Conservation (phyloP, 2,113 vertebrate species). For the Scopus umbretta region DNA sequence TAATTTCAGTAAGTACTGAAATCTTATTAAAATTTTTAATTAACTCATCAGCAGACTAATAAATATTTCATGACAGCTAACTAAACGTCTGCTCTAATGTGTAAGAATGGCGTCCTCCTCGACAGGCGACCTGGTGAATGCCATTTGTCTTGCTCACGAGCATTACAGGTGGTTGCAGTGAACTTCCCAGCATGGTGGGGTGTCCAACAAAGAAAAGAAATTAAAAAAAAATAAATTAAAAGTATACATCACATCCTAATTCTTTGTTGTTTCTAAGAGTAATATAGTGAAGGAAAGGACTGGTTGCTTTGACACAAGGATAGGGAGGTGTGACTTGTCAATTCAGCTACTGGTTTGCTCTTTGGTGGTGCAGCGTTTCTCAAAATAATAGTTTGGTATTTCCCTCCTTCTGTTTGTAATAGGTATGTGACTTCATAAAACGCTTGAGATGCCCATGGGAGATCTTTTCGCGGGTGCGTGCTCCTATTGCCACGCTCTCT, state of each 20-base stretch:
- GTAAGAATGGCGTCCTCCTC: background rate
- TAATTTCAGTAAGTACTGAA: background rate
- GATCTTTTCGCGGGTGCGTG: background rate
- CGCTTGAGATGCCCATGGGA: background rate
- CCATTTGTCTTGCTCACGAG: background rate
- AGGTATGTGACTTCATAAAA: background rate
- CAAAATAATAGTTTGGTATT: background rate
- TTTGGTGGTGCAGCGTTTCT: background rate
- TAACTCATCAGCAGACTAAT: conserved; percentile 10
- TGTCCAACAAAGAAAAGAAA: background rate
- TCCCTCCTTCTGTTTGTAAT: background rate
- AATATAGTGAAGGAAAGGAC: no score
- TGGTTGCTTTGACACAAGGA: background rate
- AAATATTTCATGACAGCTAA: conserved; percentile 7
- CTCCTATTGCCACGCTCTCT: background rate
- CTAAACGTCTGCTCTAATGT: background rate
- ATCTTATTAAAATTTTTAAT: conserved; percentile 5
- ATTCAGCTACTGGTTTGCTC: background rate
- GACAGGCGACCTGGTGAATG: background rate
- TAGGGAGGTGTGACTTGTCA: background rate
- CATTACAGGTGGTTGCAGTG: background rate
- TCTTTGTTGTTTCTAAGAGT: background rate
- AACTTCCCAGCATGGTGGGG: background rate
- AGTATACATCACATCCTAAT: no score
- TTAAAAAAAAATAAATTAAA: no score